Base-by-base conservation (phyloP, 1,140 invertebrate genomes). In the Cyclina sinensis region DNA sequence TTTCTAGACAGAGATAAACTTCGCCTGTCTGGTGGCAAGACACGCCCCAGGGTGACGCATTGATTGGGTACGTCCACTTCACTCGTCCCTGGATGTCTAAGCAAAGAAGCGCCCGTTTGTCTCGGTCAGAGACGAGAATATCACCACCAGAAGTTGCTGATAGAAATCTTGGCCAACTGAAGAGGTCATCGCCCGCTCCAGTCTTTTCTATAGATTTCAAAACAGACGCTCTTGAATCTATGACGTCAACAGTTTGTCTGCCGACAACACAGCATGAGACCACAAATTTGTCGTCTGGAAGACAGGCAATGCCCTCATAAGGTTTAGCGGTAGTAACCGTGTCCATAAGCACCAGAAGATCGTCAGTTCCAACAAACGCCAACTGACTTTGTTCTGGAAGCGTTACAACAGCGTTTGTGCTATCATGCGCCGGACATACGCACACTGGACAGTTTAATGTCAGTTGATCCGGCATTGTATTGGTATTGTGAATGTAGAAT, bases 141-240 rank as follows among this genome's bases (percentile, higher is more conserved):
- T 88, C 70, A n/a, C 86, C 86, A 39, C 16, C 59, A 1, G 78
- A 59, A 9, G 86, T 88, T 7, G 51, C 46, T 7, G 86, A 82
- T 73, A 88, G 32, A 65, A 88, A 88, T 27, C 86, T 43, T 48
- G 86, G 86, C 86, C 86, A 88, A 24, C 86, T 81, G 30, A 88
- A 81, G 0, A 88, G 30, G 11, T 27, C 27, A 37, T 74, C 32
- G 14, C 86, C 86, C 0, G 79, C 37, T 2, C 59, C 65, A 9
- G 68, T 48, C 35, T 62, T 82, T 12, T 62, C 54, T 24, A 88
- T 76, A n/a, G 62, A 74, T 73, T 81, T 68, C 12, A 88, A 46
- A 32, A 88, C 68, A 24, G n/a, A 7, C 2, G 54, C 86, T 16
- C 18, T 57, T 27, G 46, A n/a, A 24, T 82, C 78, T 43, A 88